A percentile compares a stretch with the other conserved stretches of the same genome.
phyloP scores from a whole-genome alignment of 2,113 vertebrate species.

The Burhinus oedicnemus region DNA sequence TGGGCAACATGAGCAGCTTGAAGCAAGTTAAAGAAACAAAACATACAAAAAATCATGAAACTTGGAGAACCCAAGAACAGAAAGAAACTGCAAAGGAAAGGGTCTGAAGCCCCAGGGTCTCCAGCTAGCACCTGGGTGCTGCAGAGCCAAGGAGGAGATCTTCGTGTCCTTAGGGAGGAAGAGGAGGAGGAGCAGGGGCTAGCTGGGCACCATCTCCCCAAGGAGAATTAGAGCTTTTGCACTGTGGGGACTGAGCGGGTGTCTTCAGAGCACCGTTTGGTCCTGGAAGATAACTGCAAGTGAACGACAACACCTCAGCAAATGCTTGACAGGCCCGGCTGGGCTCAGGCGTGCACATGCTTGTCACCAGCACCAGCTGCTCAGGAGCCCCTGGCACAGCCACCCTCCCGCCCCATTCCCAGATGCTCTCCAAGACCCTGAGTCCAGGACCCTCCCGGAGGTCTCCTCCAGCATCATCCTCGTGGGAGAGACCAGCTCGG shows the following conservation, averaged over 20 bases:
- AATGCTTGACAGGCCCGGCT: neutral
- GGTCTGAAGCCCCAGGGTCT: constrained; percentile 73
- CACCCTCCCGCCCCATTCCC: neutral
- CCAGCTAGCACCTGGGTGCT: constrained; percentile 62
- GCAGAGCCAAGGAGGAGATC: constrained; percentile 61
- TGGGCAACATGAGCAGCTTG: constrained; percentile 93
- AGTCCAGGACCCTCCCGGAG: neutral
- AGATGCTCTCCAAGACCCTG: neutral
- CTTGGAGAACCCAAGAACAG: constrained; percentile 93
- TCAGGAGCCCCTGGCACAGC: constrained; percentile 36
- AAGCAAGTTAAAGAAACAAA: constrained; percentile 94
- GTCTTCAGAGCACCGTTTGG: constrained; percentile 53
- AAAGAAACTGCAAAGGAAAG: constrained; percentile 89
- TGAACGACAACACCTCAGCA: constrained; percentile 61
- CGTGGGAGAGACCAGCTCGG: neutral
- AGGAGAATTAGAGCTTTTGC: constrained; percentile 63
- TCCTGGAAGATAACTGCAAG: constrained; percentile 64
- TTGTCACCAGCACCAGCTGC: constrained; percentile 49
- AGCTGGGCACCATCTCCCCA: constrained; percentile 64
- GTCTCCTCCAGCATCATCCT: neutral
- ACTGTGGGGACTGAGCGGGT: constrained; percentile 46
- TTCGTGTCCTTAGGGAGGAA: constrained; percentile 46
- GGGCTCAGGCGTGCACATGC: constrained; percentile 50
- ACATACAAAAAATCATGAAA: constrained; percentile 93
- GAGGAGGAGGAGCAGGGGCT: constrained; percentile 43